These are phyloP conservation scores for Drosophila crucigera DNA, from an alignment of 2,888 invertebrate species.

Conservation along the genomic window DNA sequence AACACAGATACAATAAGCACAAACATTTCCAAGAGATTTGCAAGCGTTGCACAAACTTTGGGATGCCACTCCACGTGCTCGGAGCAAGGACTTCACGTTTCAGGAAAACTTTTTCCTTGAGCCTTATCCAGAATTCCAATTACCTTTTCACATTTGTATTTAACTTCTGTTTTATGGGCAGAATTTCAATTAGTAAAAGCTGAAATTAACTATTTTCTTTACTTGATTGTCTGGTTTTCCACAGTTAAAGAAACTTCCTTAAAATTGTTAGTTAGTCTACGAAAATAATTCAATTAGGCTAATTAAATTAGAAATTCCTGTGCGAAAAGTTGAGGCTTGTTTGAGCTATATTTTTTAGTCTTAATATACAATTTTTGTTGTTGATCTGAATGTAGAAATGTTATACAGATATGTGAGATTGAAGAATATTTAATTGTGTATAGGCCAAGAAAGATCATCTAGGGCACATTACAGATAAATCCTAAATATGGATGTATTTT, in stretches of 20 bases:
- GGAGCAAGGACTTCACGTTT: slow-evolving; percentile 1
- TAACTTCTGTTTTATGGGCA: too few relatives aligned
- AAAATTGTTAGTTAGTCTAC: not conserved
- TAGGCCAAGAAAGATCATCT: too few relatives aligned
- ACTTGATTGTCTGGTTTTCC: not conserved
- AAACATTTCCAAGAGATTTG: not conserved
- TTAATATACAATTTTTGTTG: not conserved
- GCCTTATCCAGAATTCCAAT: not conserved
- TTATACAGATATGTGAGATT: not conserved
- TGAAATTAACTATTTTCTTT: not conserved
- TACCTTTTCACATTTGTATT: not conserved
- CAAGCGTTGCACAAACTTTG: not conserved
- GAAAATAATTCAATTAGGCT: not conserved
- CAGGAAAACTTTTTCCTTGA: slow-evolving; percentile 1
- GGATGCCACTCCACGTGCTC: not conserved
- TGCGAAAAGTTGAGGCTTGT: not conserved
- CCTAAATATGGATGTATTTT: not conserved
- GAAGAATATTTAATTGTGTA: not conserved
- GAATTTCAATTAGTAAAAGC: not conserved
- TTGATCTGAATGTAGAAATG: not conserved
- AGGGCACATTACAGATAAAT: not conserved
- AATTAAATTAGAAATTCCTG: not conserved
- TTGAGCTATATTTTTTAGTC: not conserved
- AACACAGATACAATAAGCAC: not conserved
- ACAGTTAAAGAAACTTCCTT: not conserved